Percentiles rank a stretch among this genome's conserved stretches.
phyloP scores from a whole-genome alignment of 2,888 invertebrate species.

The Keiferia lycopersicella region DNA sequence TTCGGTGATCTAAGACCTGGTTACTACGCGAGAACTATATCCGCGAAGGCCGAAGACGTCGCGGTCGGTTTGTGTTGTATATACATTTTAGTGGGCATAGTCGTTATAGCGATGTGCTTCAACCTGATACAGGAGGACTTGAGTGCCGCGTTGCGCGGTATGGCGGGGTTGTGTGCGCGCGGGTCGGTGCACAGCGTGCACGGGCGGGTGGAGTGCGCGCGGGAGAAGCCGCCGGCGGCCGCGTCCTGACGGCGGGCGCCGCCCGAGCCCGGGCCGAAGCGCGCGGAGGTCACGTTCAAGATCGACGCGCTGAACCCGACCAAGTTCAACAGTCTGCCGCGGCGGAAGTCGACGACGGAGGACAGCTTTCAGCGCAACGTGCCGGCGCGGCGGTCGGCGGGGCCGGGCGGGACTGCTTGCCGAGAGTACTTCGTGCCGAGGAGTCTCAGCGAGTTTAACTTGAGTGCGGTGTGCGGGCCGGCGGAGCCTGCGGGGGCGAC shows the following conservation, averaged over 20 bases:
- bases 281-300: slow-evolving; percentile 62
- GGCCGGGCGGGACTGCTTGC: slow-evolving; percentile 82
- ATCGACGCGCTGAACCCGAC: slow-evolving; percentile 67
- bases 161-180: slow-evolving; percentile 38
- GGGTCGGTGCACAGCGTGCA: slow-evolving; percentile 49
- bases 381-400: slow-evolving; percentile 83
- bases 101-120: slow-evolving; percentile 93
- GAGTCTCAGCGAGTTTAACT: slow-evolving; percentile 91
- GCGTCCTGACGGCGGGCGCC: slow-evolving; percentile 81
- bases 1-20: slow-evolving; percentile 91
- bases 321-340: slow-evolving; percentile 81
- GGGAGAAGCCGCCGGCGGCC: slow-evolving; percentile 75
- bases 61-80: slow-evolving; percentile 89
- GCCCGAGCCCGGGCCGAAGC: slow-evolving; percentile 60
- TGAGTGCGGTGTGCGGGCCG: slow-evolving; percentile 82
- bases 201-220: slow-evolving; percentile 65
- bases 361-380: slow-evolving; percentile 84
- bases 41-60: slow-evolving; percentile 80
- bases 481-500: slow-evolving; percentile 48
- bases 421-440: slow-evolving; percentile 92
- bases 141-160: slow-evolving; percentile 48
- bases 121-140: slow-evolving; percentile 91
- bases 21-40: slow-evolving; percentile 71
- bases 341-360: slow-evolving; percentile 66
- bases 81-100: slow-evolving; percentile 92